These are phyloP conservation scores for Eubucco bourcierii DNA, from an alignment of 2,113 vertebrate species.

Conservation along the genomic window DNA sequence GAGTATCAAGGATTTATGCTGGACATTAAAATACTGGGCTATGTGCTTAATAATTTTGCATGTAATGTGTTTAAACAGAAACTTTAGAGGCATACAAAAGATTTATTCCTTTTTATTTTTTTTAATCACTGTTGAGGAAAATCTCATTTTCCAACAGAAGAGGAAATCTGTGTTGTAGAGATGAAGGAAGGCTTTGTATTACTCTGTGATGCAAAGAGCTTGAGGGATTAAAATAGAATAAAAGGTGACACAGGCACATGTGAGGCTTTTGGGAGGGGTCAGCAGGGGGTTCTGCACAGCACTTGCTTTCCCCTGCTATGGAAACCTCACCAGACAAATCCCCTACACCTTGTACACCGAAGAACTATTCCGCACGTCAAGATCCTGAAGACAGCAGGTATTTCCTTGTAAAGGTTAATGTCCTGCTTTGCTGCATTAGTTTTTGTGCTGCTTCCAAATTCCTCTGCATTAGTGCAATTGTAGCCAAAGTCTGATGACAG, in stretches of 20 bases:
- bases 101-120: neutral
- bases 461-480: neutral
- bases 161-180: neutral
- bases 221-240: neutral
- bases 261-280: neutral
- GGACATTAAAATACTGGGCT: neutral
- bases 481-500: neutral
- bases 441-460: neutral
- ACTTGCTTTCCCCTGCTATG: neutral
- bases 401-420: neutral
- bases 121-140: neutral
- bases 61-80: neutral
- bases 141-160: too few relatives aligned
- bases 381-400: neutral
- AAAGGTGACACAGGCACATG: neutral
- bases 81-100: neutral
- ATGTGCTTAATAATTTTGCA: neutral
- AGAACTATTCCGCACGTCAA: neutral
- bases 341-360: rapidly evolving
- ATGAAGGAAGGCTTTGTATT: neutral
- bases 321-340: neutral
- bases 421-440: neutral
- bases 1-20: neutral
- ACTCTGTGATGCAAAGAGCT: neutral
- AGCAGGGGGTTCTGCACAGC: neutral